phyloP scores from a whole-genome alignment of 2,888 invertebrate genomes.

The Gasteruption jaculator region DNA sequence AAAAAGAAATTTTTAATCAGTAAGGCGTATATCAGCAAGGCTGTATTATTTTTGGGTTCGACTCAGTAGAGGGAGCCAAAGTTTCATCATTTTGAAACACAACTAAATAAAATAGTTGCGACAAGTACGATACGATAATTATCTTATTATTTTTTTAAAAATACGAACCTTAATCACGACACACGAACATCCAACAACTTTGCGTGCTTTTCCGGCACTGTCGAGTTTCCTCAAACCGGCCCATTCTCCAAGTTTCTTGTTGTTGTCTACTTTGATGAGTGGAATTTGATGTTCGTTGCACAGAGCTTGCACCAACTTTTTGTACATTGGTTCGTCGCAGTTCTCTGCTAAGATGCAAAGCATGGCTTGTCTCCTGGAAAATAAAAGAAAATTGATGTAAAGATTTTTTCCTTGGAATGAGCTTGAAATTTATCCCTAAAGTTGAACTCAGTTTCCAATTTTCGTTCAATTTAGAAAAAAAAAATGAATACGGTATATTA shows the following conservation, averaged over 20 bases:
- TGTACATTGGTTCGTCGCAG: constrained; percentile 97
- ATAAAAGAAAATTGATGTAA: constrained; percentile 6
- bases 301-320: constrained; percentile 93
- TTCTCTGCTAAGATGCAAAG: constrained; percentile 96
- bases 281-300: constrained; percentile 99
- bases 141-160: not conserved
- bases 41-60: constrained; percentile 34
- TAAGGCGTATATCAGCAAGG: constrained; percentile 40
- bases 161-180: constrained; percentile 83
- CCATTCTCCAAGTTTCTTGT: constrained; percentile 99
- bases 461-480: not conserved
- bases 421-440: constrained; percentile 1
- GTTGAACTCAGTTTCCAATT: not conserved
- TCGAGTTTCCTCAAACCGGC: constrained; percentile 99
- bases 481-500: too few relatives aligned
- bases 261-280: constrained; percentile 95
- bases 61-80: constrained; percentile 54
- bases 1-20: constrained; percentile 28
- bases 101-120: not conserved
- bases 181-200: constrained; percentile 97
- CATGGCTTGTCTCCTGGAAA: constrained; percentile 85
- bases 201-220: constrained; percentile 97
- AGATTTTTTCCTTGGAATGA: too few relatives aligned
- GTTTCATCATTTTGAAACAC: constrained; percentile 39
- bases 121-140: not conserved